Evolutionary conservation across 2,797 vertebrate genomes (phyloP), one percentile per base, ranked within the genome.

Genomic region (Buphagus erythrorhynchus): DNA sequence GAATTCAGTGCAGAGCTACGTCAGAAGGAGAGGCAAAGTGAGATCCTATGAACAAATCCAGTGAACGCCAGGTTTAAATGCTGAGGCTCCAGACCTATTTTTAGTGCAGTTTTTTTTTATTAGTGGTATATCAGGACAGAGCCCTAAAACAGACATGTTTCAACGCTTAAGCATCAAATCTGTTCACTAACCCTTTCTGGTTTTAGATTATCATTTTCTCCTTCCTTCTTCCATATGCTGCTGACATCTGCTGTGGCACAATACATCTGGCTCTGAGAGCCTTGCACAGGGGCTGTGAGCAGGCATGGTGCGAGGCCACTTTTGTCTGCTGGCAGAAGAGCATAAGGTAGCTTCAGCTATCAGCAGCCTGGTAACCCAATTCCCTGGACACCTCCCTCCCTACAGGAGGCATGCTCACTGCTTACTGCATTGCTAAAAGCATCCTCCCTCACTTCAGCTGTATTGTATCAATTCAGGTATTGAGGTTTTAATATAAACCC

Each of bases 141-240:
- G 62, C 52, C 73, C 45, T 86, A 25, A 68, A 57, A 46, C 62
- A 88, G 74, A 65, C 48, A 26, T 75, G 51, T 93, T 77, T 20
- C 3, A 0, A 18, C 0, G 1, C 65, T 93, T 95, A 51, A 84
- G 62, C 26, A 9, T 93, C 42, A n/a, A 86, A 81, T 78, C 61
- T 96, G 58, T 96, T 98, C 77, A 11, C 65, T 96, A 77, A 67
- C 73, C 87, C 91, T 88, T 92, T 73, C 68, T 35, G 14, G 14
- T 90, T 48, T 92, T 92, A 95, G 81, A 95, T 91, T 83, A 80
- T 90, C 16, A 54, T 93, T 92, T 96, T 93, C 82, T 93, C 90
- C 75, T 94, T 96, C 92, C 71, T 84, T 65, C 88, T 83, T 88
- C 92, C 88, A 93, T 97, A 75, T 91, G 73, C 61, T 92, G 26